Base-by-base conservation (phyloP, 2,797 vertebrate genomes). In the Anisognathus igniventris region DNA sequence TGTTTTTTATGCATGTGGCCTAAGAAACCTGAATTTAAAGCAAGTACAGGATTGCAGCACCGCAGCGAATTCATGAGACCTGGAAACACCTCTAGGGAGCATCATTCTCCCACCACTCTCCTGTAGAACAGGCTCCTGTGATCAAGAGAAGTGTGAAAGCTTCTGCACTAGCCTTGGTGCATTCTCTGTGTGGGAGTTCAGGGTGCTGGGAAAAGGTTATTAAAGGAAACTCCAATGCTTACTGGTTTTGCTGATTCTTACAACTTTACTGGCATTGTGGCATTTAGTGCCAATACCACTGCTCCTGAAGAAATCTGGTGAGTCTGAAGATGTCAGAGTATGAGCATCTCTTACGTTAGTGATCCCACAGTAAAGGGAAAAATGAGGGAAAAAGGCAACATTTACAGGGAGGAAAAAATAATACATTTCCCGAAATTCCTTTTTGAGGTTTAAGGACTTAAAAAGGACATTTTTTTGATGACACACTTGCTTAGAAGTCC, bases 341-440 rank as follows among this genome's bases (percentile, higher is more conserved):
- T 25, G 48, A 56, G 14, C 18, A 18, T 53, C 33, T 87, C 71
- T 68, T 30, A 51, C 17, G 12, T 33, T 71, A 57, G 18, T 70
- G 58, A 39, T 74, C 40, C 10, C 25, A 3, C 37, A 30, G 19
- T n/a, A 23, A 48, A 88, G 37, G 4, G 28, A 21, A 30, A 81
- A 76, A 39, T 50, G 66, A 39, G 39, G 74, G 70, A 45, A 30
- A 23, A 44, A 56, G 40, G 23, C 31, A 73, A 40, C 4, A 6
- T 37, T 42, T 3, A 3, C 33, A 17, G 10, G 5, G 9, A 9
- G 6, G 2, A 2, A 6, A 14, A 40, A 33, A 16, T 1, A 42
- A 16, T 10, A 9, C 3, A 2, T 33, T 67, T 53, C 11, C 14
- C 17, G 5, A 24, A 60, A 73, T 44, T 45, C 0, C 9, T 66